Evolutionary conservation across 1,140 invertebrate genomes (phyloP), one percentile per base, ranked within the genome.

Genomic region (Polyergus mexicanus): DNA sequence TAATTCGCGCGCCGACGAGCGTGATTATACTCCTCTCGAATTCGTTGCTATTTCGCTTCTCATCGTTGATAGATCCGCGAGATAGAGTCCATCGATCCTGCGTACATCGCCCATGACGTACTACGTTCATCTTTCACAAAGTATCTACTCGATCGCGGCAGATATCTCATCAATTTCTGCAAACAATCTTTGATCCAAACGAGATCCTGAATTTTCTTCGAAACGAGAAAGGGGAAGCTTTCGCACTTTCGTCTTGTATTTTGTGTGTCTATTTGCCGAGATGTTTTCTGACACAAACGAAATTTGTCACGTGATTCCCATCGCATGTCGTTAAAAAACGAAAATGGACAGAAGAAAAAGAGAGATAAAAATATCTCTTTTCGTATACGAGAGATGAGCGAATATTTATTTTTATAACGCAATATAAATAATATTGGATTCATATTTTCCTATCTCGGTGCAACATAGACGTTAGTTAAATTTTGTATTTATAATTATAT

Each of bases 151-250:
- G 78, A 83, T 72, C 77, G 77, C 35, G 65, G 22, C 65, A 44
- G 65, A 83, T 83, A 83, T 44, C 78, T 83, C 68, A 83, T 83
- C 78, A 83, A 83, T 83, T 72, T 83, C 68, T 74, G 68, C 78
- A 83, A 83, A 83, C 68, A 83, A 83, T 83, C 68, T 83, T 83
- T 69, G 54, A 83, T 83, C 78, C 28, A n/a, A 56, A 83, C 47
- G 56, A 74, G 68, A 72, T 60, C 28, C 56, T 72, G 54, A 83
- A 74, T 74, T 58, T 83, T 69, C 38, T 62, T 83, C 35, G 38
- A 32, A 25, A n/a, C 28, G 38, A 68, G 76, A 56, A 10, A 13
- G 38, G 41, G 10, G 41, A 16, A 63, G 32, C 13, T 32, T 16
- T 41, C 51, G 19, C 22, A 44, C 28, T 13, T 65, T 77, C 41